These are phyloP conservation scores for Heptranchias perlo DNA, from an alignment of 2,113 vertebrate genomes.

Conservation along the genomic window DNA sequence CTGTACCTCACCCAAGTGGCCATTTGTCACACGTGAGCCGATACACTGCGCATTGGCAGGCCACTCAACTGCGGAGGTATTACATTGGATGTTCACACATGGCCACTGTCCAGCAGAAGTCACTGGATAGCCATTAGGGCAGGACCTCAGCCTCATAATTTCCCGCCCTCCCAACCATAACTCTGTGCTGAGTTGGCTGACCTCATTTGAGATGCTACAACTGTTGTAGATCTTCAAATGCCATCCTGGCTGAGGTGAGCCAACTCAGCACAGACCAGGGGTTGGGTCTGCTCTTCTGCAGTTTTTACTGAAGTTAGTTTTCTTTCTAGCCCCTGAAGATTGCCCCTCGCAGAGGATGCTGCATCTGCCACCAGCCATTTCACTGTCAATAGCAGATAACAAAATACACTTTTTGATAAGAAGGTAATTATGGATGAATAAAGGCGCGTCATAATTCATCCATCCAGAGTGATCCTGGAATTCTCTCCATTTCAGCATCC, in stretches of 20 bases:
- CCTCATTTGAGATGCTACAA: too few species aligned
- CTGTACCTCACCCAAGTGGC: not conserved
- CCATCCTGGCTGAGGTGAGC: too few species aligned
- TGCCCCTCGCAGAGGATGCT: too few species aligned
- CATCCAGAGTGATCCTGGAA: not conserved
- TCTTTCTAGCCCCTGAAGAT: too few species aligned
- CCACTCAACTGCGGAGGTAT: not conserved
- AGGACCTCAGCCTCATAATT: not conserved
- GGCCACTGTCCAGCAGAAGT: not conserved
- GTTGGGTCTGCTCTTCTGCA: too few species aligned
- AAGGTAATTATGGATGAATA: not conserved
- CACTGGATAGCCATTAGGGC: not conserved
- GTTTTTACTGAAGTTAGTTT: too few species aligned
- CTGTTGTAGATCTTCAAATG: too few species aligned
- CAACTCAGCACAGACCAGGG: too few species aligned
- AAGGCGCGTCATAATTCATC: not conserved
- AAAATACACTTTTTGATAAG: not conserved
- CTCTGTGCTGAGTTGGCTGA: too few species aligned
- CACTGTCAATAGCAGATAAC: too few species aligned
- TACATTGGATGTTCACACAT: not conserved
- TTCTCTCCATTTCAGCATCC: not conserved
- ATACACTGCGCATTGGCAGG: not conserved
- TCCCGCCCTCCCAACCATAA: not conserved
- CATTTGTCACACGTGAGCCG: not conserved
- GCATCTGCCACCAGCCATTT: too few species aligned